Conservation (phyloP, 2,888 invertebrate genomes). For the Drosophila stalkeri region DNA sequence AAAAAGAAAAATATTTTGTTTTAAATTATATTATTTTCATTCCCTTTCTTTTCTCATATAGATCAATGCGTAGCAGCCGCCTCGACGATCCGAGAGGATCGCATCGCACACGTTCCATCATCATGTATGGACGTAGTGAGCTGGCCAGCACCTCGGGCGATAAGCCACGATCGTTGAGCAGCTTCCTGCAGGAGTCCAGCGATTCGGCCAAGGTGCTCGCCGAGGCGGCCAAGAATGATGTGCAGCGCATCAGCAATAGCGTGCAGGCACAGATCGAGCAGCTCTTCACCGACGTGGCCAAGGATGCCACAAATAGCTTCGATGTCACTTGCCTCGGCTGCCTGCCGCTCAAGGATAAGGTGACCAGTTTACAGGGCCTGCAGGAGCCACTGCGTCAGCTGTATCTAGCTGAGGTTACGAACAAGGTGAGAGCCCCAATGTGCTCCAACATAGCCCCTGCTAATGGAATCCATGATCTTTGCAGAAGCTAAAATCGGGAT, state of each 20-base stretch:
- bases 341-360: slow-evolving; percentile 91
- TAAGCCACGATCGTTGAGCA: slow-evolving; percentile 79
- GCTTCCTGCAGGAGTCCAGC: slow-evolving; percentile 78
- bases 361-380: slow-evolving; percentile 92
- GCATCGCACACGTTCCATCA: slow-evolving; percentile 85
- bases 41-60: slow-evolving; percentile 22
- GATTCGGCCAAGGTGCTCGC: slow-evolving; percentile 72
- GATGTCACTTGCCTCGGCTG: slow-evolving; percentile 94
- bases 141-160: slow-evolving; percentile 82
- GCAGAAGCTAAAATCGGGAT: slow-evolving; percentile 82
- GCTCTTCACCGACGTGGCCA: slow-evolving; percentile 92
- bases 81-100: slow-evolving; percentile 85
- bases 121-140: slow-evolving; percentile 85
- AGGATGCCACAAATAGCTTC: slow-evolving; percentile 88
- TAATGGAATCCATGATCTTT: neutral
- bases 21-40: neutral
- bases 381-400: slow-evolving; percentile 92
- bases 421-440: slow-evolving; percentile 72
- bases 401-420: slow-evolving; percentile 86
- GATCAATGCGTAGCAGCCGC: slow-evolving; percentile 84
- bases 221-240: slow-evolving; percentile 82
- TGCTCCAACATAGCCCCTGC: neutral
- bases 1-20: no score
- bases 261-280: slow-evolving; percentile 95
- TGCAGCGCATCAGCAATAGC: slow-evolving; percentile 87